Conservation (phyloP, 2,113 vertebrate genomes). For the Grammomys surdaster region DNA sequence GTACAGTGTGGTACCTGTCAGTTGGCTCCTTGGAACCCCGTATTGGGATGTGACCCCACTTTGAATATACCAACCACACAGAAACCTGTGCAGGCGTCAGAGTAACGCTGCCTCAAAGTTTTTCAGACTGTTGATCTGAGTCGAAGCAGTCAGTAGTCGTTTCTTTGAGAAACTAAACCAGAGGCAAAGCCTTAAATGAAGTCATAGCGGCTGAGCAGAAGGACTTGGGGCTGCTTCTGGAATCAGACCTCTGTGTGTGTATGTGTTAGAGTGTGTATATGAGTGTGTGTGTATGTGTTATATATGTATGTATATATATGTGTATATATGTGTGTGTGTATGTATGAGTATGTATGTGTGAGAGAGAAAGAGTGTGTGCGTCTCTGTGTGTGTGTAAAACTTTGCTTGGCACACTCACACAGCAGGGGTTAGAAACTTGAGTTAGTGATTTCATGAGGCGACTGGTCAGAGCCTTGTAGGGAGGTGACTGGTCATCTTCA, state of each 20-base stretch:
- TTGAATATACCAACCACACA: too few species aligned
- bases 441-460: too few species aligned
- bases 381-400: not conserved
- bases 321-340: too few species aligned
- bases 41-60: not conserved
- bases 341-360: not conserved
- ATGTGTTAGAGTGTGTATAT: not conserved
- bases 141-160: not conserved
- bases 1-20: not conserved
- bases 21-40: not conserved
- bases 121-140: not conserved
- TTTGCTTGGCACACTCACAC: not conserved
- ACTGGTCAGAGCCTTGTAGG: too few species aligned
- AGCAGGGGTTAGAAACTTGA: rapidly evolving
- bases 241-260: not conserved
- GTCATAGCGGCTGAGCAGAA: rapidly evolving
- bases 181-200: not conserved
- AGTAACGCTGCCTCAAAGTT: rapidly evolving
- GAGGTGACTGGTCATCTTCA: rapidly evolving
- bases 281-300: not conserved
- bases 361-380: not conserved
- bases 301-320: too few species aligned
- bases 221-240: too few species aligned
- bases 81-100: not conserved
- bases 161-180: not conserved